Conservation (phyloP, 2,113 vertebrate genomes). For the Fregetta grallaria region DNA sequence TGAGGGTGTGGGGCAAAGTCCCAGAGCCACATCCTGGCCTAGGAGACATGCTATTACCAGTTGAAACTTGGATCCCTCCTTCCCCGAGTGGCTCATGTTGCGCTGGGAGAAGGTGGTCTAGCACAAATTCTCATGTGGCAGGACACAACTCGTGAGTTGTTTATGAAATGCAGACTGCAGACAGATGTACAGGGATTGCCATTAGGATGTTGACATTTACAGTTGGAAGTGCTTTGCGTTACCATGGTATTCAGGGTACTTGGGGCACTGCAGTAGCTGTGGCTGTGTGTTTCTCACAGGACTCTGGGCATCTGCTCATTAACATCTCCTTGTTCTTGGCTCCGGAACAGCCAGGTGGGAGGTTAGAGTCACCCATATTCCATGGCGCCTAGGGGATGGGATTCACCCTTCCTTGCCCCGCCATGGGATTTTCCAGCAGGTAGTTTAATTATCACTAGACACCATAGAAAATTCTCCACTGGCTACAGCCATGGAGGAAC, state of each 20-base stretch:
- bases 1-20: not conserved
- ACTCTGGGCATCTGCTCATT: not conserved
- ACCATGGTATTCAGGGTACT: not conserved
- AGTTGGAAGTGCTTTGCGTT: not conserved
- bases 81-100: not conserved
- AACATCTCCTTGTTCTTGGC: not conserved
- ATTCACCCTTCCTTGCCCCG: not conserved
- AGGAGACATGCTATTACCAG: not conserved
- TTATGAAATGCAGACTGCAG: not conserved
- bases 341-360: not conserved
- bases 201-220: conserved; percentile 19
- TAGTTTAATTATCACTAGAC: not conserved
- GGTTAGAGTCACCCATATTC: not conserved
- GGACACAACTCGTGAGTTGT: not conserved
- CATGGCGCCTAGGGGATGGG: not conserved
- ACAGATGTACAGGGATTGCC: not conserved
- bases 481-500: not conserved
- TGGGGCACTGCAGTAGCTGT: not conserved
- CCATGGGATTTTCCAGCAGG: not conserved
- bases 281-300: not conserved
- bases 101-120: not conserved
- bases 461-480: not conserved
- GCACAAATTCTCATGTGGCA: not conserved
- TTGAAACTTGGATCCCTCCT: not conserved
- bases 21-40: not conserved